phyloP scores from a whole-genome alignment of 2,888 invertebrate species.

The Tromatobia lineatoria region DNA sequence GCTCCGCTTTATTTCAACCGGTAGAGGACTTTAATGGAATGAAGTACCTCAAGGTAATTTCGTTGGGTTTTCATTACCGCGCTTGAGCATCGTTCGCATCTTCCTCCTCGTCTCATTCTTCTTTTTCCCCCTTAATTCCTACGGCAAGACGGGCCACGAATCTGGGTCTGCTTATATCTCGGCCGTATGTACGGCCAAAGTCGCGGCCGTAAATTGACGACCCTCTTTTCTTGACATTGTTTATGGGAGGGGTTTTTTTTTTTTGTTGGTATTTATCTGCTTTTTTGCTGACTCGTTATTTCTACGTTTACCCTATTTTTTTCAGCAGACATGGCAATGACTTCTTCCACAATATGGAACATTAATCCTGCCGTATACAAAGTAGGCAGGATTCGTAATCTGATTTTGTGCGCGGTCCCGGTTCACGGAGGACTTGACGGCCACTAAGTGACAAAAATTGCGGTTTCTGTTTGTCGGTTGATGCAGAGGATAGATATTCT shows the following conservation, averaged over 20 bases:
- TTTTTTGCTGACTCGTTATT: background rate
- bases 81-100: slow-evolving; percentile 51
- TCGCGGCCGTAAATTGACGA: background rate
- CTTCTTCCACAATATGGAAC: background rate
- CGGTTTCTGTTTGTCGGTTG: background rate
- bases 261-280: background rate
- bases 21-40: slow-evolving; percentile 69
- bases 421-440: background rate
- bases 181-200: slow-evolving; percentile 36
- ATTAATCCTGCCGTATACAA: background rate
- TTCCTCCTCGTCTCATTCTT: slow-evolving; percentile 30
- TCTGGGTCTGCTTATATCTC: slow-evolving; percentile 52
- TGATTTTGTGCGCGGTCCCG: background rate
- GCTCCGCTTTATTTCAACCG: slow-evolving; percentile 63
- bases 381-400: background rate
- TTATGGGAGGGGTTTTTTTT: background rate
- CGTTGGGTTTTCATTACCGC: slow-evolving; percentile 71
- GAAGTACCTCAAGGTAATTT: slow-evolving; percentile 70
- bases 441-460: background rate
- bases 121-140: slow-evolving; percentile 45
- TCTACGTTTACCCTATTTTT: background rate
- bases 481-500: background rate
- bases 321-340: background rate
- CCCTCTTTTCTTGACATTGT: background rate
- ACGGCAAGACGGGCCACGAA: slow-evolving; percentile 42